Percentiles rank a stretch among this genome's conserved stretches.
These are phyloP conservation scores for Himantopus leucocephalus DNA, from an alignment of 2,113 vertebrate species.

Conservation along the genomic window DNA sequence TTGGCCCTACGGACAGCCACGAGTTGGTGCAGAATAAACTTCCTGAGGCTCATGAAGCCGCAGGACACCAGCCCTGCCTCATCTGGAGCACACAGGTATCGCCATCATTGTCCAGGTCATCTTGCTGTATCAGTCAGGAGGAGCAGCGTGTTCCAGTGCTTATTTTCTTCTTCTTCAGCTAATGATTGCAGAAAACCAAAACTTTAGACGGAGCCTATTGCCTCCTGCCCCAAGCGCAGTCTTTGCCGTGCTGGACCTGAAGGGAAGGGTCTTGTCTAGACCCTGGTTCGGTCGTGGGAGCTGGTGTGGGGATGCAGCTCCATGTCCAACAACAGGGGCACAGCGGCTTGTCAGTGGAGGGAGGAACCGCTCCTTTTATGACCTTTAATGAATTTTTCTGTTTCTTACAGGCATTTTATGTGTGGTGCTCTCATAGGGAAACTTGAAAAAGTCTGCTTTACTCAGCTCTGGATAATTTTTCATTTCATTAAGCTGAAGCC, in stretches of 20 bases:
- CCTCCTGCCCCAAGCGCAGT: background rate
- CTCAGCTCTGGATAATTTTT: background rate
- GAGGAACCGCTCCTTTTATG: background rate
- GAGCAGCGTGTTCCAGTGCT: background rate
- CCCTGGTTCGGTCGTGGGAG: background rate
- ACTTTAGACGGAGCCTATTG: background rate
- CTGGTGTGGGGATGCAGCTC: background rate
- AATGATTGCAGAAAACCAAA: background rate
- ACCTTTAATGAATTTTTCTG: background rate
- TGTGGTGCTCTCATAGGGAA: background rate
- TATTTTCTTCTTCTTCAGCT: background rate
- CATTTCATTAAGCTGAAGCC: background rate
- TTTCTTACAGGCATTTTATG: background rate
- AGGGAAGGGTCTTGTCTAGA: background rate
- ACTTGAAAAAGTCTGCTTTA: background rate
- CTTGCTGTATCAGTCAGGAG: accelerated
- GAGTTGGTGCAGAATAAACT: background rate
- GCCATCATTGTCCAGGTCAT: accelerated
- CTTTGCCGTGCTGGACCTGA: background rate
- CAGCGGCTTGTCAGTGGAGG: background rate
- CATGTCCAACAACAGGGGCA: background rate
- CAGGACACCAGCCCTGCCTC: background rate
- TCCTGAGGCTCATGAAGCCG: background rate
- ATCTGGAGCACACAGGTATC: background rate
- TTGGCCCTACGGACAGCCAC: accelerated